phyloP scores from a whole-genome alignment of 2,888 invertebrate species.

The Hermaeophaga mercurialis region DNA sequence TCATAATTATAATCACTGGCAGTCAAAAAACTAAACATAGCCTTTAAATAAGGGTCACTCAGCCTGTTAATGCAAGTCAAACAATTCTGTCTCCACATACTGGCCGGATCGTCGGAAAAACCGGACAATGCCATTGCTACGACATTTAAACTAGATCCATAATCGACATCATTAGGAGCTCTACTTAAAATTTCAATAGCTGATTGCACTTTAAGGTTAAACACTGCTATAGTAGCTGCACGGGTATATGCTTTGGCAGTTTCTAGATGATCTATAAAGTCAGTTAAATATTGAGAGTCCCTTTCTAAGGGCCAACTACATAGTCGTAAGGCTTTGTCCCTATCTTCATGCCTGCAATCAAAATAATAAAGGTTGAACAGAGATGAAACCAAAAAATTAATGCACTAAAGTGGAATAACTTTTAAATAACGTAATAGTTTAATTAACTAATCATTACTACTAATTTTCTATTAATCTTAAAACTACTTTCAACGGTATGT shows the following conservation, averaged over 20 bases:
- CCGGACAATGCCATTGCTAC: slow-evolving; percentile 84
- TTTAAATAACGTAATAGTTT: too few species aligned
- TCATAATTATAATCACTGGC: slow-evolving; percentile 78
- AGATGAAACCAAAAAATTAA: too few species aligned
- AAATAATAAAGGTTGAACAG: too few species aligned
- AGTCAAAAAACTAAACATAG: slow-evolving; percentile 89
- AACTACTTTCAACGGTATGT: too few species aligned
- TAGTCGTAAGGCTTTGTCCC: slow-evolving; percentile 80
- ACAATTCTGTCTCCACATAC: slow-evolving; percentile 80
- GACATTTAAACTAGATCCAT: slow-evolving; percentile 60
- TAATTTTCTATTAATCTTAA: too few species aligned
- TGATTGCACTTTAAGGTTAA: slow-evolving; percentile 81
- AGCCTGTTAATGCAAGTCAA: slow-evolving; percentile 75
- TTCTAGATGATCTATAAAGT: slow-evolving; percentile 72
- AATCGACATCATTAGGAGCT: slow-evolving; percentile 60
- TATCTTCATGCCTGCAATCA: slow-evolving; percentile 68
- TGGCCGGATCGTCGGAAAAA: slow-evolving; percentile 83
- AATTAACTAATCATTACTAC: too few species aligned
- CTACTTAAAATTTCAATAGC: slow-evolving; percentile 87
- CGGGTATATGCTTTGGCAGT: slow-evolving; percentile 75
- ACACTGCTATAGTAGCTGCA: slow-evolving; percentile 90
- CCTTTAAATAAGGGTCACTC: slow-evolving; percentile 88
- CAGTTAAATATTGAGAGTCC: slow-evolving; percentile 63
- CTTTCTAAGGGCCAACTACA: slow-evolving; percentile 91
- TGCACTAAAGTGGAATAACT: too few species aligned